Percentiles rank a stretch among this genome's conserved stretches.
Evolutionary conservation across 2,888 invertebrate genomes (phyloP).

Genomic region (Pheosia gnoma): DNA sequence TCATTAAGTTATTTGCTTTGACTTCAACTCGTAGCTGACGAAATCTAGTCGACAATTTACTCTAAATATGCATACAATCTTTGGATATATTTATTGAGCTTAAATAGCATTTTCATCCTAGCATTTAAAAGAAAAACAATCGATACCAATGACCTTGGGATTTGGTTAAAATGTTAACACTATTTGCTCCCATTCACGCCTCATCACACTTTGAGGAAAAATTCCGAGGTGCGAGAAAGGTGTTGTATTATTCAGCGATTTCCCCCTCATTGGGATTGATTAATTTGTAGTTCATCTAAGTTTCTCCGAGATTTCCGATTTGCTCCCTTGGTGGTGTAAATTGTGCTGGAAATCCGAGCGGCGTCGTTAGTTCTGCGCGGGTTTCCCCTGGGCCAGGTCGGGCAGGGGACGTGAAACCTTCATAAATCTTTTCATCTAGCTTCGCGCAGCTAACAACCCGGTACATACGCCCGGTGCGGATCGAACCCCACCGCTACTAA

Average conservation of each 20-base stretch:
- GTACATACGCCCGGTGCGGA: constrained; percentile 39
- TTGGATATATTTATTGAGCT: not conserved
- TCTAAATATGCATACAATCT: not conserved
- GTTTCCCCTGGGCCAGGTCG: constrained; percentile 73
- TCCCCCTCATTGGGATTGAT: constrained; percentile 58
- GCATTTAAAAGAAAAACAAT: not conserved
- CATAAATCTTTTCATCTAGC: constrained; percentile 80
- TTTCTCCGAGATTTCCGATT: constrained; percentile 68
- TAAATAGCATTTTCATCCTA: no score
- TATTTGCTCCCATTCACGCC: not conserved
- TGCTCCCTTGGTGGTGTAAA: constrained; percentile 70
- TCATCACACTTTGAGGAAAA: constrained; percentile 17
- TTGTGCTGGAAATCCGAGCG: constrained; percentile 79
- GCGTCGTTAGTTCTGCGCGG: constrained; percentile 77
- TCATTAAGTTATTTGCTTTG: constrained; percentile 77
- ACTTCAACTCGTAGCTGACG: constrained; percentile 59
- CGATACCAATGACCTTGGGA: not conserved
- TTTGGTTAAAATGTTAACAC: not conserved
- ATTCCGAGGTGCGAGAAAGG: constrained; percentile 47
- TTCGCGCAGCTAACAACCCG: constrained; percentile 78
- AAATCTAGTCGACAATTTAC: constrained; percentile 47
- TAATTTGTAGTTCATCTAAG: constrained; percentile 69
- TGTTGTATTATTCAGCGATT: constrained; percentile 55
- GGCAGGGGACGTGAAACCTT: constrained; percentile 72
- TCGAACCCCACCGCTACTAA: constrained; percentile 53